Conservation (phyloP, 2,113 vertebrate genomes). For the Prietella phreatophila region DNA sequence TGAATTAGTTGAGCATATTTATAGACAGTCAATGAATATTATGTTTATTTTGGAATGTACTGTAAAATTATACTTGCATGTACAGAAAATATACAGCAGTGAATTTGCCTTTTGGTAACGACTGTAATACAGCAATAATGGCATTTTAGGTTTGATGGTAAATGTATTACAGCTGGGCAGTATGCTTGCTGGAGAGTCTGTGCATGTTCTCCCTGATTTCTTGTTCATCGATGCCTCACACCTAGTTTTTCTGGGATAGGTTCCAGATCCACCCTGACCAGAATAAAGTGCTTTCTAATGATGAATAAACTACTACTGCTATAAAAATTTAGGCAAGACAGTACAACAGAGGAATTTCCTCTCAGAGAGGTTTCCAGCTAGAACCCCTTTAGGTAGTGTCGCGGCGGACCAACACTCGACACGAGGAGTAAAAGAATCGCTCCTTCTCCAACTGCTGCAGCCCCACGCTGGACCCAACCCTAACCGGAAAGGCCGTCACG, state of each 20-base stretch:
- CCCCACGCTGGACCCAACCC: no score
- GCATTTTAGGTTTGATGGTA: not conserved
- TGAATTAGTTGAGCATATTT: no score
- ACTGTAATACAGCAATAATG: not conserved
- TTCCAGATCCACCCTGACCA: not conserved
- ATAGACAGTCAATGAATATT: no score
- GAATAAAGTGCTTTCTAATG: not conserved
- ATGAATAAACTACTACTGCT: not conserved
- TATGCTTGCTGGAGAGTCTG: not conserved
- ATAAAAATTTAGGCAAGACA: not conserved
- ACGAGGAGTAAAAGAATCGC: no score
- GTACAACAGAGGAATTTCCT: not conserved
- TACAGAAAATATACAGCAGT: no score
- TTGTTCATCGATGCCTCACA: not conserved
- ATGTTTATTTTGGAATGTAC: no score
- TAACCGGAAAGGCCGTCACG: no score
- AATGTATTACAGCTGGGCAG: not conserved
- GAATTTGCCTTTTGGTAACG: not conserved
- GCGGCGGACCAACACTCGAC: no score
- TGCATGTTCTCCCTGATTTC: no score
- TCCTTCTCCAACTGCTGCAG: no score
- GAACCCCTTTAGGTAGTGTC: no score
- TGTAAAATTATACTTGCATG: no score
- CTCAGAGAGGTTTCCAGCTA: not conserved
- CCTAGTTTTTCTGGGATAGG: not conserved